Evolutionary conservation across 2,888 invertebrate genomes (phyloP), one percentile per base, ranked within the genome.

Genomic region (Caenorhabditis sulstoni): DNA sequence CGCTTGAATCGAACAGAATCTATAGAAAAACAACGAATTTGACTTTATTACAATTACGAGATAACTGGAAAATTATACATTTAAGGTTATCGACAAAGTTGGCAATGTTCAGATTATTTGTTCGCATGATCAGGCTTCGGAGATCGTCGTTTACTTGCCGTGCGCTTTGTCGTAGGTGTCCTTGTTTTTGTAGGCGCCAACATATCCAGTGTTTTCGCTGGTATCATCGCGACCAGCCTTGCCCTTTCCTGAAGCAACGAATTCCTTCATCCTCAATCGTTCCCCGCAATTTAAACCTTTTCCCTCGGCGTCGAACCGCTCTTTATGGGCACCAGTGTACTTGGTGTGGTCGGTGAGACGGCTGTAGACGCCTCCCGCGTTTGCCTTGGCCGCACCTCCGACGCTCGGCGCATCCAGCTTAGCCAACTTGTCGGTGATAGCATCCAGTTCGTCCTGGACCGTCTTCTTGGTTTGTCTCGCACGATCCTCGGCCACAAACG

Each of bases 101-200:
- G 58, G 23, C 23, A 39, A 58, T 58, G 58, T 45, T 29, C 29
- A 29, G 29, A 29, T 45, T 23, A 45, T 57, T 57, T 57, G 57
- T 57, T 57, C 57, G 57, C 3, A 66, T 18, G 37, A n/a, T 45
- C 39, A 20, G 50, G 58, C 52, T 45, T 23, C 3, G 47, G 67
- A 67, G 67, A 76, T 76, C 68, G 29, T 20, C 18, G n/a, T n/a
- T 59, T 57, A 78, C 50, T 84, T 82, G 59, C 85, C 86, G 57
- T 90, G 89, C 7, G 74, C 71, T 61, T 89, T 87, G 74, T 90
- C 90, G 77, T 90, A 90, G 45, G 89, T 89, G 71, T 87, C 89
- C 45, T 93, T 85, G 81, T 88, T 89, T 80, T 91, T 91, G 85
- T 90, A 90, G 4, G 90, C 85, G 14, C 81, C 86, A n/a, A 91